phyloP scores from a whole-genome alignment of 1,140 invertebrate genomes.

The Achatina immaculata region DNA sequence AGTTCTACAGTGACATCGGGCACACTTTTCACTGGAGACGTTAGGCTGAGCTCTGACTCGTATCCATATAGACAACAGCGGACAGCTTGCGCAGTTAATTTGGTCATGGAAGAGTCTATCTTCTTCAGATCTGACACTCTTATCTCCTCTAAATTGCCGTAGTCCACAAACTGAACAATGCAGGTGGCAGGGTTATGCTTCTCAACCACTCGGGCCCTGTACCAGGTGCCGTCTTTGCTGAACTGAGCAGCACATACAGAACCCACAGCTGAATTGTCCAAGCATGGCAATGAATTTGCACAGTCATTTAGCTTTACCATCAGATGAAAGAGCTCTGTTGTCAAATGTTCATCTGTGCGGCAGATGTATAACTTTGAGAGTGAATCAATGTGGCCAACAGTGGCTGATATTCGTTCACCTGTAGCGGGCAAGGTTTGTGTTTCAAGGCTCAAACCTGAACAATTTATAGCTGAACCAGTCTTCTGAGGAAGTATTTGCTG shows the following conservation, averaged over 20 bases:
- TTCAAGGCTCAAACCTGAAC: background rate
- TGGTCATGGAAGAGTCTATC: background rate
- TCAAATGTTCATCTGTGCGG: background rate
- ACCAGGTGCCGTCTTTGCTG: background rate
- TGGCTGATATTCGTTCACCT: background rate
- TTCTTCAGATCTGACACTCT: background rate
- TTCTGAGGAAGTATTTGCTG: background rate
- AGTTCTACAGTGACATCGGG: background rate
- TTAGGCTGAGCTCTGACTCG: background rate
- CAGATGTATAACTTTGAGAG: background rate
- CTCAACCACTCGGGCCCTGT: slow-evolving; percentile 12
- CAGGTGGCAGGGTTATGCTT: background rate
- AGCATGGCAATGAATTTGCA: too few species aligned
- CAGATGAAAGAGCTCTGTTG: background rate
- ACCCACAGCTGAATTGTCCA: background rate
- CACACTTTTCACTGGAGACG: background rate
- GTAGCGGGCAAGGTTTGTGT: background rate
- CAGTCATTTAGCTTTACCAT: background rate
- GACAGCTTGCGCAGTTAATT: background rate
- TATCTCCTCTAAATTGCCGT: slow-evolving; percentile 15
- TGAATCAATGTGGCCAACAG: slow-evolving; percentile 19
- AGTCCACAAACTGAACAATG: slow-evolving; percentile 29
- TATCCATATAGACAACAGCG: slow-evolving; percentile 6
- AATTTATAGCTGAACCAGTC: background rate
- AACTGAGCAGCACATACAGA: background rate